A percentile compares a stretch with the other conserved stretches of the same genome.
These are phyloP conservation scores for Nothocercus nigrocapillus DNA, from an alignment of 2,113 vertebrate species.

Conservation along the genomic window DNA sequence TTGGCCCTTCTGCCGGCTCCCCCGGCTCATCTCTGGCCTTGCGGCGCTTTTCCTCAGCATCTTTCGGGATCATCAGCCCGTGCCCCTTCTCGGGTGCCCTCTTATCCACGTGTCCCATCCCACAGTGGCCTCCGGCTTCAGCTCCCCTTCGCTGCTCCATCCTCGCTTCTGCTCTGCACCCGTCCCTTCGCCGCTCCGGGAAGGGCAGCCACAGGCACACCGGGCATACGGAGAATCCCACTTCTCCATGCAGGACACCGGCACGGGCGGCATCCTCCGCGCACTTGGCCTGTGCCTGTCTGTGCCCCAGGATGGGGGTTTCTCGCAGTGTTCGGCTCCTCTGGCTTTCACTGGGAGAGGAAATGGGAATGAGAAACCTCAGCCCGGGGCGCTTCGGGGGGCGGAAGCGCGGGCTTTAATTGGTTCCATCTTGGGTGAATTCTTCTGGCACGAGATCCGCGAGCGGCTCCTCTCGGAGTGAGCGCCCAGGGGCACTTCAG, in stretches of 20 bases:
- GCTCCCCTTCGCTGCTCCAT: neutral
- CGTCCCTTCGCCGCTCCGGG: neutral
- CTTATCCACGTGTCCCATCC: no score
- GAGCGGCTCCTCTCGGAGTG: neutral
- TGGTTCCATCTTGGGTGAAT: constrained; percentile 67
- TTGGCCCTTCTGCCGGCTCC: neutral
- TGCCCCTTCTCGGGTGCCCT: neutral
- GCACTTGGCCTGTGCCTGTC: neutral
- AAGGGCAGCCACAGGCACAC: no score
- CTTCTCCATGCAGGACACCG: no score
- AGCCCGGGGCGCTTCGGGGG: constrained; percentile 24
- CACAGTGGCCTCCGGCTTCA: neutral
- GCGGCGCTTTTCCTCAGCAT: neutral
- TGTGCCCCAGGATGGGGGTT: neutral
- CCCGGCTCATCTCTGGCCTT: neutral
- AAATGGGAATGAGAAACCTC: neutral
- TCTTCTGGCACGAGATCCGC: constrained; percentile 15
- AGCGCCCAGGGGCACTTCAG: neutral
- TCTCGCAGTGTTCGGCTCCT: neutral
- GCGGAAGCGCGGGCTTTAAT: constrained; percentile 54
- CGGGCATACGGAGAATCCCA: no score
- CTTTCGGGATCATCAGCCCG: neutral
- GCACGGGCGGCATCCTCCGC: no score
- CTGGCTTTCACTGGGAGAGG: neutral
- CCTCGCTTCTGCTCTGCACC: neutral